Conservation (phyloP, 2,797 vertebrate genomes). For the Eurystomus glaucurus region DNA sequence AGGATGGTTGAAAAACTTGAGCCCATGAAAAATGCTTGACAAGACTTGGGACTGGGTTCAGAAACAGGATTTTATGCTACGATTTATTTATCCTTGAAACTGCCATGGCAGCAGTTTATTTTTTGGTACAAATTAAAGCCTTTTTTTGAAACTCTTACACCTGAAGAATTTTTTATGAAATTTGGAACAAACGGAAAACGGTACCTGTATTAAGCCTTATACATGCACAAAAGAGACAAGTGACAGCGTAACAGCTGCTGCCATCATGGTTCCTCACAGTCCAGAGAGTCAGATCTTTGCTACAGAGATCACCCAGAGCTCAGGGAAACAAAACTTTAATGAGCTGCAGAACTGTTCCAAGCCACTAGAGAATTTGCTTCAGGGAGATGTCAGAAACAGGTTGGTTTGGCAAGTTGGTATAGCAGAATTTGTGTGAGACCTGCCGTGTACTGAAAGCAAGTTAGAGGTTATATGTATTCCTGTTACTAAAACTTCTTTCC, state of each 20-base stretch:
- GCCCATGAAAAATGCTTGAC: neutral
- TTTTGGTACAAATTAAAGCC: neutral
- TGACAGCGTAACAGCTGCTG: neutral
- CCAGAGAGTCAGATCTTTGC: neutral
- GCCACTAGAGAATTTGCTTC: neutral
- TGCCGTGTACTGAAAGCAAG: neutral
- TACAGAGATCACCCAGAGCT: neutral
- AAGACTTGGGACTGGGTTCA: neutral
- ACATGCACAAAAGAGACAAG: neutral
- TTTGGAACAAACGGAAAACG: neutral
- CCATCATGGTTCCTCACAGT: rapidly evolving
- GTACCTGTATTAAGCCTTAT: neutral
- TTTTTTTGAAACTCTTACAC: neutral
- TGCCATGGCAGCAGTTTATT: neutral
- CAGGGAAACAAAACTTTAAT: neutral
- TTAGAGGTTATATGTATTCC: neutral
- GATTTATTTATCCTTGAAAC: neutral
- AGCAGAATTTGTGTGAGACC: neutral
- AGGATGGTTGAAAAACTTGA: neutral
- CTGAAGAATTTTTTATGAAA: neutral
- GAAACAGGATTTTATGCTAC: neutral
- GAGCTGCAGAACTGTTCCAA: neutral
- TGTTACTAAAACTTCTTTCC: neutral
- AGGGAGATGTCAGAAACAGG: neutral
- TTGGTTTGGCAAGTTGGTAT: neutral